phyloP scores from a whole-genome alignment of 2,113 vertebrate genomes.

The Limnothrissa miodon region DNA sequence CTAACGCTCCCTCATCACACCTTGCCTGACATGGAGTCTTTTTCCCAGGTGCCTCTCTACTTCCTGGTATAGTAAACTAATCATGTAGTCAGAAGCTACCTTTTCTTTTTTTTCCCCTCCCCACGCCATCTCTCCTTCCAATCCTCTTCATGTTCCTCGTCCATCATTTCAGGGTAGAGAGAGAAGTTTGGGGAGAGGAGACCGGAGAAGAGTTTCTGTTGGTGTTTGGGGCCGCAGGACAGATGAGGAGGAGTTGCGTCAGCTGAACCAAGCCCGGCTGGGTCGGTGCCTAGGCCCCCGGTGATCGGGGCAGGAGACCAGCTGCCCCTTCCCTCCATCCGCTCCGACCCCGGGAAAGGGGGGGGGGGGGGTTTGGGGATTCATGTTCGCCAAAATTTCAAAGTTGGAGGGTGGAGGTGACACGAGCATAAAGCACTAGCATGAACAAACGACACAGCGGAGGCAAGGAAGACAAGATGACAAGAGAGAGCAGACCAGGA shows the following conservation, averaged over 20 bases:
- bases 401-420: background rate
- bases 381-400: background rate
- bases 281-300: no score
- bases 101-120: background rate
- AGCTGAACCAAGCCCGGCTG: background rate
- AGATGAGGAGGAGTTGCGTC: background rate
- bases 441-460: background rate
- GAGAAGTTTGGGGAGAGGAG: background rate
- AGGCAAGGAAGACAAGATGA: background rate
- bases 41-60: background rate
- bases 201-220: background rate
- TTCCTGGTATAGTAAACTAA: background rate
- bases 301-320: background rate
- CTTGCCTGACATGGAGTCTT: background rate
- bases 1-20: background rate
- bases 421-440: background rate
- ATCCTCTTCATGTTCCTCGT: background rate
- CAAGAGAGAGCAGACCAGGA: slow-evolving; percentile 38
- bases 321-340: background rate
- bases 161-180: background rate
- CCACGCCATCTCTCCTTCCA: background rate
- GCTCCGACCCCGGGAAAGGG: background rate
- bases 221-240: background rate
- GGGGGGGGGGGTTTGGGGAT: background rate
- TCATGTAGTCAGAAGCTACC: background rate